Percentiles rank a stretch among this genome's conserved stretches.
Conservation (phyloP, 2,888 invertebrate species). For the Nipponacmea schrenckii region DNA sequence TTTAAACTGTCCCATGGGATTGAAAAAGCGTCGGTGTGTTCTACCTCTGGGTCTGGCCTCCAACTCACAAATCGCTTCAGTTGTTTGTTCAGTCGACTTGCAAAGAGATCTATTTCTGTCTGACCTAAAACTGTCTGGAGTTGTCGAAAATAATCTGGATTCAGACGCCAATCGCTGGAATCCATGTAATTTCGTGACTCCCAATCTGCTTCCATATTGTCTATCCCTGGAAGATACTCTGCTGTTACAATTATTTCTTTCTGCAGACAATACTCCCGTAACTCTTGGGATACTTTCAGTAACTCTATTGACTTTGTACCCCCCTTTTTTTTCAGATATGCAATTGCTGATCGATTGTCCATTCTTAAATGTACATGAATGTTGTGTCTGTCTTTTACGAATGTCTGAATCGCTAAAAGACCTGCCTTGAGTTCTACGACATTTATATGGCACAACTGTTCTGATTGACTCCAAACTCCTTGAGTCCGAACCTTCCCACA, state of each 20-base stretch:
- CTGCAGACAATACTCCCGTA: conserved; percentile 10
- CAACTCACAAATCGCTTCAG: background rate
- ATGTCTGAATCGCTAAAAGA: conserved; percentile 18
- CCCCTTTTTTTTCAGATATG: conserved; percentile 25
- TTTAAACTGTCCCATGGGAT: conserved; percentile 5
- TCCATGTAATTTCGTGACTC: background rate
- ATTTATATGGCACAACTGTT: conserved; percentile 15
- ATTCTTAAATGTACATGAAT: conserved; percentile 17
- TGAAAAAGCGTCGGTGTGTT: conserved; percentile 17
- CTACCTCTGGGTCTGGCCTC: conserved; percentile 13
- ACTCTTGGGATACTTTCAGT: background rate
- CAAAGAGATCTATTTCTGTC: background rate
- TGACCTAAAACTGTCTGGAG: background rate
- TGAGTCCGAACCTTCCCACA: conserved; percentile 11
- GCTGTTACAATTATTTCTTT: background rate
- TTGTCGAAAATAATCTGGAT: background rate
- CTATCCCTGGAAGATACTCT: background rate
- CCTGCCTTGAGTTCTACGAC: conserved; percentile 19
- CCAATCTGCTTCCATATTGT: background rate
- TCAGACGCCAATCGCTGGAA: background rate
- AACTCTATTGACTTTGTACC: background rate
- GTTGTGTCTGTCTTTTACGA: conserved; percentile 9
- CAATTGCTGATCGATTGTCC: conserved; percentile 20
- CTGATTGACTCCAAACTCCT: conserved; percentile 24
- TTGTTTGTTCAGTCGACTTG: background rate